A percentile compares a stretch with the other conserved stretches of the same genome.
These are phyloP conservation scores for Ariolimax columbianus DNA, from an alignment of 2,888 invertebrate species.

Conservation along the genomic window DNA sequence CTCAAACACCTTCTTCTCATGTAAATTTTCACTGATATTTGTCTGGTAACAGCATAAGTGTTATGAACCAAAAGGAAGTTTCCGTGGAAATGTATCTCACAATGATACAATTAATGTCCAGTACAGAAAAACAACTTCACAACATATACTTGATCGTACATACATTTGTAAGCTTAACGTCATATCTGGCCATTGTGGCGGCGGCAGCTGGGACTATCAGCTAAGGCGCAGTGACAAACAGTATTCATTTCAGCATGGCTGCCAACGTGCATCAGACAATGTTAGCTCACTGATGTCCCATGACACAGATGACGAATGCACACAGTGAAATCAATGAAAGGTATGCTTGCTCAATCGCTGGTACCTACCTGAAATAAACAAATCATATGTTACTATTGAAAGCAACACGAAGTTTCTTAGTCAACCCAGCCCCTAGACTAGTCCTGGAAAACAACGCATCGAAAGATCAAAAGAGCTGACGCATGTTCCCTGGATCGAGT, in stretches of 20 bases:
- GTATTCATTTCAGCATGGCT: not conserved
- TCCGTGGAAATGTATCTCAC: too few relatives aligned
- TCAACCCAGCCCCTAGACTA: too few relatives aligned
- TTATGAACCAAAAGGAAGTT: too few relatives aligned
- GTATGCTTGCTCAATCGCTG: not conserved
- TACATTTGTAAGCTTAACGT: constrained; percentile 19
- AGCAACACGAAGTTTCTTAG: too few relatives aligned
- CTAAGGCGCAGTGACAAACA: not conserved
- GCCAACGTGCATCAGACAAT: not conserved
- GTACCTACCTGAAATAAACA: not conserved
- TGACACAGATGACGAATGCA: not conserved
- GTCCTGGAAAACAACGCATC: too few relatives aligned
- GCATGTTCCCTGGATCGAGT: too few relatives aligned
- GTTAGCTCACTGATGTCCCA: not conserved
- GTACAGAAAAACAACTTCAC: not conserved
- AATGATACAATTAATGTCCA: too few relatives aligned
- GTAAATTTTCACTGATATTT: too few relatives aligned
- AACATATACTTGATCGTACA: not conserved
- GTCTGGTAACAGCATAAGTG: too few relatives aligned
- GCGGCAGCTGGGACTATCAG: not conserved
- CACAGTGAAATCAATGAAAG: not conserved
- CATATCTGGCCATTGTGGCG: constrained; percentile 19
- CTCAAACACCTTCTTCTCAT: too few relatives aligned
- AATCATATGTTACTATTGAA: not conserved
- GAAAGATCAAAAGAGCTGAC: too few relatives aligned